Conservation (phyloP, 2,113 vertebrate genomes). For the Rhinolophus sinicus region DNA sequence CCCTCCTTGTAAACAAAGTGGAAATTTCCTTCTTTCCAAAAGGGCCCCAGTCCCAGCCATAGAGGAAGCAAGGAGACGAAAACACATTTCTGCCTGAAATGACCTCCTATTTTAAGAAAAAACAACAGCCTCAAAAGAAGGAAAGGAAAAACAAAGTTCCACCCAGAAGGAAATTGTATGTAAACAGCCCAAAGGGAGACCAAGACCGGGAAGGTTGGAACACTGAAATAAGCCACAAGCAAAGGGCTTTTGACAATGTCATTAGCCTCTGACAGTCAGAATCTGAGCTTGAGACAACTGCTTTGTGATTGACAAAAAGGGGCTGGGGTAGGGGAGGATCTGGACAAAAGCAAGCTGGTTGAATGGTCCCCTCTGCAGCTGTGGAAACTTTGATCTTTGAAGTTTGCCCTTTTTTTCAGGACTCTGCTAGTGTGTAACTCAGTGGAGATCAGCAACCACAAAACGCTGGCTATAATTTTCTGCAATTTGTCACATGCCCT, state of each 20-base stretch:
- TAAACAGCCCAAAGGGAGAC: slow-evolving; percentile 74
- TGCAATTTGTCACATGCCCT: slow-evolving; percentile 79
- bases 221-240: slow-evolving; percentile 25
- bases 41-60: slow-evolving; percentile 65
- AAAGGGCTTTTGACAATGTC: background rate
- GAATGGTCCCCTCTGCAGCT: slow-evolving; percentile 39
- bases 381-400: slow-evolving; percentile 70
- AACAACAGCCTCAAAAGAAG: slow-evolving; percentile 79
- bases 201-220: background rate
- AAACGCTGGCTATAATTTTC: slow-evolving; percentile 75
- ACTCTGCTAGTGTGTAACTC: slow-evolving; percentile 59
- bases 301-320: slow-evolving; percentile 63
- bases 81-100: slow-evolving; percentile 81
- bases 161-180: slow-evolving; percentile 80
- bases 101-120: slow-evolving; percentile 83
- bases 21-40: slow-evolving; percentile 80
- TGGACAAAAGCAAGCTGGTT: slow-evolving; percentile 46
- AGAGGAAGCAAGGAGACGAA: slow-evolving; percentile 73
- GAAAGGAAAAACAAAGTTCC: slow-evolving; percentile 81
- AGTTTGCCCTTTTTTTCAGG: slow-evolving; percentile 59
- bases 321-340: slow-evolving; percentile 31
- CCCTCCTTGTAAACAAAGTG: slow-evolving; percentile 75
- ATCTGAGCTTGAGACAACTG: slow-evolving; percentile 16
- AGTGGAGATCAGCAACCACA: slow-evolving; percentile 74
- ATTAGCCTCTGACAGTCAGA: slow-evolving; percentile 57